Evolutionary conservation across 2,797 vertebrate genomes (phyloP).

Genomic region (Pangasius larnaudii): DNA sequence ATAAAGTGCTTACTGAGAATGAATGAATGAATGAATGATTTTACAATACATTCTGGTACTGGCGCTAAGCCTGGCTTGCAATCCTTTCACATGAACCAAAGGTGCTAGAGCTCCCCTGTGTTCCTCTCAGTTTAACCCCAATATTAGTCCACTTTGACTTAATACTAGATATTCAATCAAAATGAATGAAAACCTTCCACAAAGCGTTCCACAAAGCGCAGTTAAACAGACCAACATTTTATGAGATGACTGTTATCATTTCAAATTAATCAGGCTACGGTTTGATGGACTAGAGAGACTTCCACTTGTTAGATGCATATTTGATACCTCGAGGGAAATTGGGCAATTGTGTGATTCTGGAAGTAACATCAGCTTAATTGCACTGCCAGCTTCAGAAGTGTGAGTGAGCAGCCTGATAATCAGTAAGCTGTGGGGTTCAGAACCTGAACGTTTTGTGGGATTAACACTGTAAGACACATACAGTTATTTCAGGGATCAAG

Average conservation of each 20-base stretch:
- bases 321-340: constrained; percentile 20
- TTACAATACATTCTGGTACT: neutral
- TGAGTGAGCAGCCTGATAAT: constrained; percentile 17
- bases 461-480: neutral
- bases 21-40: neutral
- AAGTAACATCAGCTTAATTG: constrained; percentile 31
- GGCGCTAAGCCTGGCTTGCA: neutral
- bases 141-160: neutral
- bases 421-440: neutral
- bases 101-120: neutral
- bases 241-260: neutral
- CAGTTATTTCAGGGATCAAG: neutral
- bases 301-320: constrained; percentile 12
- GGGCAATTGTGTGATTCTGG: constrained; percentile 9
- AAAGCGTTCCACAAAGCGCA: neutral
- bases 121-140: neutral
- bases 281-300: neutral
- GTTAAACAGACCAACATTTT: constrained; percentile 5
- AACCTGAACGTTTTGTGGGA: neutral
- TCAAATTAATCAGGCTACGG: constrained; percentile 1
- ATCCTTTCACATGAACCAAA: neutral
- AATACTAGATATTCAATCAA: neutral
- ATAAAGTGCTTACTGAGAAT: neutral
- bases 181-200: constrained; percentile 2
- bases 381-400: constrained; percentile 7